phyloP scores from a whole-genome alignment of 1,140 invertebrate genomes.

The Meloidogyne chitwoodi region DNA sequence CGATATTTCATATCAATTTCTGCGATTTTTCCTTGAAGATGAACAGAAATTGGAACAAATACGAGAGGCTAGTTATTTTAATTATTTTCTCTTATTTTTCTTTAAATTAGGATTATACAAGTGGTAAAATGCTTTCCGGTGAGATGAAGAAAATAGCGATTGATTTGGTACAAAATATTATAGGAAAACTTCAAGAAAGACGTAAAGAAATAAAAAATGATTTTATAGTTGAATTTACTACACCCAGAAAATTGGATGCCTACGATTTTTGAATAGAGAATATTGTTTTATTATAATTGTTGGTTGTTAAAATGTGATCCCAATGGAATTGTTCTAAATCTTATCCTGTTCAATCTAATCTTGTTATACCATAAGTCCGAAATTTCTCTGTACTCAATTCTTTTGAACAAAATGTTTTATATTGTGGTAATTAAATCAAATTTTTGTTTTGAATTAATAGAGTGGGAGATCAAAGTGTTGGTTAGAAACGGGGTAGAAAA shows the following conservation, averaged over 20 bases:
- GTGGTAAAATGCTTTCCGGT: slow-evolving; percentile 83
- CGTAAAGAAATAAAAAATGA: slow-evolving; percentile 80
- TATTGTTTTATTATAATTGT: neutral
- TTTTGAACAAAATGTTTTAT: too few species aligned
- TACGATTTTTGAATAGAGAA: slow-evolving; percentile 21
- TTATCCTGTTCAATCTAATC: too few species aligned
- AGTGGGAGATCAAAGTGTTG: neutral
- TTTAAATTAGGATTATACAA: slow-evolving; percentile 73
- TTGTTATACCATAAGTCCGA: neutral
- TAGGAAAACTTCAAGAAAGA: slow-evolving; percentile 76
- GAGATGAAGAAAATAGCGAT: slow-evolving; percentile 89
- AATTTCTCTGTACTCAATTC: too few species aligned
- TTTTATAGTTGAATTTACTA: slow-evolving; percentile 76
- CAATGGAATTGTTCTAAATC: neutral
- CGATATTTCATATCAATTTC: slow-evolving; percentile 91
- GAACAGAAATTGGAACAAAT: slow-evolving; percentile 81
- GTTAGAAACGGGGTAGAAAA: too few species aligned
- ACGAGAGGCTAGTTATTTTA: slow-evolving; percentile 65
- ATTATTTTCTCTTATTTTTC: neutral
- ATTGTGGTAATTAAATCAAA: too few species aligned
- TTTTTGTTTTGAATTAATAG: too few species aligned
- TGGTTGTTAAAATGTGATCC: neutral
- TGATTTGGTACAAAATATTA: slow-evolving; percentile 71
- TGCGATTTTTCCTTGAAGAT: slow-evolving; percentile 91
- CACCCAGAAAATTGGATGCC: slow-evolving; percentile 70